Base-by-base conservation (phyloP, 2,888 invertebrate species). In the Diaphora mendica region DNA sequence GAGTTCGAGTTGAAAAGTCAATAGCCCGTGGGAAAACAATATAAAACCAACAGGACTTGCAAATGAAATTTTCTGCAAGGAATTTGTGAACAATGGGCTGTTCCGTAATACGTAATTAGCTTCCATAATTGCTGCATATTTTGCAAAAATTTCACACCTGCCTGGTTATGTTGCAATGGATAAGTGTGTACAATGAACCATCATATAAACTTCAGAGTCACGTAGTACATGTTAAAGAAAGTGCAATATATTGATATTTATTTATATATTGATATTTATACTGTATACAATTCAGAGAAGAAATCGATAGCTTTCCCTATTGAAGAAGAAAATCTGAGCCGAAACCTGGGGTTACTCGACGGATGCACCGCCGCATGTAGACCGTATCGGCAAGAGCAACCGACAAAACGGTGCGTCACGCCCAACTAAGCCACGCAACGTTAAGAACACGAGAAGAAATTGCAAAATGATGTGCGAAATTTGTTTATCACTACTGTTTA, bases 371-470 rank as follows among this genome's bases (percentile, higher is more conserved):
- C 78, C 87, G 91, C 92, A 94, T 95, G 87, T 94, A 95, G 95
- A 95, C 95, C 95, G 95, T 91, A 91, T 94, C 94, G 91, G 89
- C 91, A 92, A 92, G 91, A 91, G 90, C 89, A 89, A 88, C 89
- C 90, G 91, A 93, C 93, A 94, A 94, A 95, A 93, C 92, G 91
- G 88, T 87, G 88, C 91, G 92, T 95, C 92, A 94, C 93, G 93
- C 93, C 90, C 86, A 93, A 94, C 92, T 91, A 91, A 91, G 82
- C 90, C 90, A 92, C 91, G 92, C 92, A 91, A 92, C 87, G 84
- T 85, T 89, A 84, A 89, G 91, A 92, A 90, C 85, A 85, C 86
- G 87, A 90, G 84, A 88, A 86, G 82, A 90, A 88, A 87, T 78
- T 74, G 85, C 79, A 84, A 87, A 88, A 87, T 85, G 81, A 86